Base-by-base conservation (phyloP, 2,888 invertebrate species). In the Parnassius orleans region DNA sequence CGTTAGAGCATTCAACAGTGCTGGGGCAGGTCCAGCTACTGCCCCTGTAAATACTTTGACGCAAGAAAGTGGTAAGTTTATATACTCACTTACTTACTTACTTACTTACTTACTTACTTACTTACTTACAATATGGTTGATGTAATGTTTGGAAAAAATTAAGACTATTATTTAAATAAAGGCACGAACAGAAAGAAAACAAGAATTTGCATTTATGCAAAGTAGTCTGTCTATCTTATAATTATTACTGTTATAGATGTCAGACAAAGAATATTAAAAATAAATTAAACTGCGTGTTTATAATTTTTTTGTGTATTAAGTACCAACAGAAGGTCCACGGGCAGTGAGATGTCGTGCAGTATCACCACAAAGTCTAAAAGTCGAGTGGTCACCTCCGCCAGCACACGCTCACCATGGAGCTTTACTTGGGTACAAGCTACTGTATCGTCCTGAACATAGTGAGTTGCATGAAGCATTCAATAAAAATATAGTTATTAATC, bases 1-100 rank as follows among this genome's bases (percentile, higher is more conserved):
- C 61, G 95, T 98, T n/a, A 93, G 95, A 78, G 97, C 97, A 0
- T 95, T 96, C 80, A 98, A 98, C 80, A 95, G 95, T 66, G 95
- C 96, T 50, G 97, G 97, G 0, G 94, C 95, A 15, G 97, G 98
- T 3, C 96, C 97, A 1, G 93, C 95, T 55, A 96, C 96, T 14
- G 90, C 94, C 0, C 94, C 95, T 43, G 93, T 96, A 19, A 94
- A 95, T 68, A 96, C 95, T 3, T 94, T 96, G 24, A 97, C 97
- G 9, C 94, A 96, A 71, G 97, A 97, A 92, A 97, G 96, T 80
- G 95, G 95, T 94, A 86, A 88, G 91, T 60, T 14, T 52, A 43
- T 48, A 50, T 59, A 61, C 15, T 3, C 3, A 24, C 33, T 33
- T 33, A 33, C 33, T 33, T 33, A 33, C 33, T 33, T 33, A 33